Evolutionary conservation across 1,140 invertebrate species (phyloP), one percentile per base, ranked within the genome.

Genomic region (Orchestia grillus): DNA sequence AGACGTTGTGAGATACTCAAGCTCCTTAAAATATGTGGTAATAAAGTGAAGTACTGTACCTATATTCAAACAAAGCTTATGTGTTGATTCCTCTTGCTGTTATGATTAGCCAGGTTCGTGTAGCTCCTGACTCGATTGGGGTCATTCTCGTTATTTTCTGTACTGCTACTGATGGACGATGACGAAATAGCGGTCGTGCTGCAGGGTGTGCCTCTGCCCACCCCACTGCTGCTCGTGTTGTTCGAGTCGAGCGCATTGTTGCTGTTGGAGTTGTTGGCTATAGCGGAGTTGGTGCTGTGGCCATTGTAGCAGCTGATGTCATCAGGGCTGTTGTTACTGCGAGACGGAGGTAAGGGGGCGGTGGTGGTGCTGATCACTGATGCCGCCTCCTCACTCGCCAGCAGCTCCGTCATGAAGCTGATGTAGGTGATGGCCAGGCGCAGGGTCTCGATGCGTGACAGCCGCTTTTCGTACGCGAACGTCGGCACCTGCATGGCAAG

Each of bases 351-450:
- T 42, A 96, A 77, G 0, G 96, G 96, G 4, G 96, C 95, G 15
- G 96, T 96, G 19, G 96, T 96, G 87, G 96, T 96, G 40, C 96
- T 96, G 42, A 95, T 95, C 23, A 96, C 96, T 28, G 96, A 95
- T 4, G 96, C 96, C 3, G 96, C 96, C n/a, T 97, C 96, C 36
- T 97, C 96, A 0, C 95, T 97, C 94, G 97, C 96, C 16, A 99
- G 97, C 28, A 99, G 97, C 97, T 99, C 99, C 95, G 98, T 98
- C 98, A 99, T 99, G 97, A 99, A 99, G 62, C 99, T 98, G 97
- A 99, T 99, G 97, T 99, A 99, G 23, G 99, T 99, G 97, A 99
- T 99, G 19, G 99, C 99, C 97, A 99, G 97, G 0, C 99, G 98
- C 0, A 99, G 98, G 0, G 99, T 99, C 98, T 99, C 99, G 97